Percentiles rank a stretch among this genome's conserved stretches.
phyloP scores from a whole-genome alignment of 2,113 vertebrate genomes.

The Boulengeromyrus knoepffleri region DNA sequence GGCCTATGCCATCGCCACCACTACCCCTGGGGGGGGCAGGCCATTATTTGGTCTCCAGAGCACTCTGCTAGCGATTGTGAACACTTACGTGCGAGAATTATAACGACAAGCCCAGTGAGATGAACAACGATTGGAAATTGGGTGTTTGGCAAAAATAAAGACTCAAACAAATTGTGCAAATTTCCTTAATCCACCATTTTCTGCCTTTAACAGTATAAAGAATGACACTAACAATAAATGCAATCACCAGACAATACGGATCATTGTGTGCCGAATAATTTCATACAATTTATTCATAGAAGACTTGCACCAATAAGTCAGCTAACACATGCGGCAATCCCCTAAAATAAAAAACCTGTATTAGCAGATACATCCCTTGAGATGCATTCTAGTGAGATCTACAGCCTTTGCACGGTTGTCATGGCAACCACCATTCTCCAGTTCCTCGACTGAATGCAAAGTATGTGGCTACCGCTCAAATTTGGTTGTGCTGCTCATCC shows the following conservation, averaged over 20 bases:
- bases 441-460: background rate
- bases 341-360: background rate
- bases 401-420: background rate
- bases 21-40: background rate
- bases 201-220: background rate
- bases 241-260: background rate
- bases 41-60: background rate
- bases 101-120: background rate
- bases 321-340: background rate
- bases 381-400: background rate
- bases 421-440: constrained; percentile 1
- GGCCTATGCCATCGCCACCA: background rate
- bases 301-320: background rate
- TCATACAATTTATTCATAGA: background rate
- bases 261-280: background rate
- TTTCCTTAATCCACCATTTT: background rate
- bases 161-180: background rate
- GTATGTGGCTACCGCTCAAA: background rate
- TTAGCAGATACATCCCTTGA: background rate
- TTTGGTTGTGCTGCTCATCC: background rate
- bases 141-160: background rate
- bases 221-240: background rate
- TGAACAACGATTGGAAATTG: background rate
- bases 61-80: background rate
- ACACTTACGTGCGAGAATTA: background rate